Base-by-base conservation (phyloP, 2,888 invertebrate species). In the Hartigia nigra region DNA sequence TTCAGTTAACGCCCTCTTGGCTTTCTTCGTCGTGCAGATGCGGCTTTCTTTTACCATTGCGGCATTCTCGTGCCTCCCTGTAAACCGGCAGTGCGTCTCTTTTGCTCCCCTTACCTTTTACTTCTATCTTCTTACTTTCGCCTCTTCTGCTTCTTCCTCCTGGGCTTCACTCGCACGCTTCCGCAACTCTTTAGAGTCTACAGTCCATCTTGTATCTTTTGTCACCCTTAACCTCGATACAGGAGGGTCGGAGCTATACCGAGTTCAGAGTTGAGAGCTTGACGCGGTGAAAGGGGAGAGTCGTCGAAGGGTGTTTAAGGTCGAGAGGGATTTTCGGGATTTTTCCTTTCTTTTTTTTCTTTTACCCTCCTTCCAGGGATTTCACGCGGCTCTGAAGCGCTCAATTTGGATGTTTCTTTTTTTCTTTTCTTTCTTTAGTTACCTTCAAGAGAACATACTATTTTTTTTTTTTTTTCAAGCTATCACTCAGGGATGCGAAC, bases 1-100 rank as follows among this genome's bases (percentile, higher is more conserved):
- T 91, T 90, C 86, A 88, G 90, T 91, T 91, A 90, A 91, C 91
- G 91, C 91, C 91, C 90, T 89, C 89, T 88, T 88, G 87, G 86
- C 85, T 87, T 79, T 81, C 83, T 80, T 78, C 79, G 69, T 80
- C 76, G 55, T 77, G 78, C 82, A 79, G 82, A 75, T 82, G 78
- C 76, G 72, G 34, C 32, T 31, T 72, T 31, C 72, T 72, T 72
- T 55, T 55, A 55, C 55, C 55, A 55, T 72, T 14, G 12, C 70
- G 36, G 34, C 39, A 70, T 75, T 35, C 70, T 69, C 75, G 69
- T 70, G 34, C 31, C 31, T 69, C 55, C 69, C 35, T 55, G 74
- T 23, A 12, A 75, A 3, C 34, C 23, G 35, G 37, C 39, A 39
- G 39, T 74, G 77, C 70, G 32, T 74, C 77, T 37, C 69, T 9